A percentile compares a stretch with the other conserved stretches of the same genome.
These are phyloP conservation scores for Paramuricea clavata DNA, from an alignment of 92 coral and sea anemone genomes.

Conservation along the genomic window DNA sequence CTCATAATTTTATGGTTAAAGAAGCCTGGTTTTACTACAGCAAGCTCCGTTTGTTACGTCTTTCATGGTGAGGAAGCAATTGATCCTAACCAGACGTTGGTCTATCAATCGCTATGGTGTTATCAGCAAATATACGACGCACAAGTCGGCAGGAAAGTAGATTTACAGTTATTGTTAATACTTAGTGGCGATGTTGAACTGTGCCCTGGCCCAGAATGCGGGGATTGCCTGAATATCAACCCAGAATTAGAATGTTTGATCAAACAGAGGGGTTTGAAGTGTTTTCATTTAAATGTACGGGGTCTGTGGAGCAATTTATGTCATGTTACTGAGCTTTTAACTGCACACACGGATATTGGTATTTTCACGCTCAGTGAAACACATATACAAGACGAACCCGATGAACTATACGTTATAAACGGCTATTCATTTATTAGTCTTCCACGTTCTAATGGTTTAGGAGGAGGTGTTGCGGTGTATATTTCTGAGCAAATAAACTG, in stretches of 20 bases:
- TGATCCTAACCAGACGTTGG: constrained; percentile 1
- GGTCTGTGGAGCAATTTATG: constrained; percentile 17
- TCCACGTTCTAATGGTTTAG: neutral
- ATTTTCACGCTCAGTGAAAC: neutral
- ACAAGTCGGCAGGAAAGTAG: neutral
- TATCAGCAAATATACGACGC: neutral
- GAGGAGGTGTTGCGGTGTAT: constrained; percentile 22
- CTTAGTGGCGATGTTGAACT: constrained; percentile 18
- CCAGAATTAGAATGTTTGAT: neutral
- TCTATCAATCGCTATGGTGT: constrained; percentile 5
- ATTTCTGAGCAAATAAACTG: constrained; percentile 15
- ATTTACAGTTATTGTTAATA: neutral
- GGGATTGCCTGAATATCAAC: neutral
- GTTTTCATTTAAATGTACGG: constrained; percentile 33
- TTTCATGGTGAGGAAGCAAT: constrained; percentile 20
- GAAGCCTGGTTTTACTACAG: neutral
- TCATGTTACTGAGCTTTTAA: constrained; percentile 17
- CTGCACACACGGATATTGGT: neutral
- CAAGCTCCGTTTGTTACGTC: neutral
- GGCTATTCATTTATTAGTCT: constrained; percentile 20
- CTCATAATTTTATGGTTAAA: constrained; percentile 16
- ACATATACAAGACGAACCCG: constrained; percentile 24
- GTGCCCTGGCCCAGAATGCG: constrained; percentile 1
- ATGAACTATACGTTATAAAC: constrained; percentile 2
- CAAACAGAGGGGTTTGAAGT: constrained; percentile 24